Percentiles rank a stretch among this genome's conserved stretches.
Evolutionary conservation across 2,113 vertebrate genomes (phyloP).

Genomic region (Dendrocopos noguchii): DNA sequence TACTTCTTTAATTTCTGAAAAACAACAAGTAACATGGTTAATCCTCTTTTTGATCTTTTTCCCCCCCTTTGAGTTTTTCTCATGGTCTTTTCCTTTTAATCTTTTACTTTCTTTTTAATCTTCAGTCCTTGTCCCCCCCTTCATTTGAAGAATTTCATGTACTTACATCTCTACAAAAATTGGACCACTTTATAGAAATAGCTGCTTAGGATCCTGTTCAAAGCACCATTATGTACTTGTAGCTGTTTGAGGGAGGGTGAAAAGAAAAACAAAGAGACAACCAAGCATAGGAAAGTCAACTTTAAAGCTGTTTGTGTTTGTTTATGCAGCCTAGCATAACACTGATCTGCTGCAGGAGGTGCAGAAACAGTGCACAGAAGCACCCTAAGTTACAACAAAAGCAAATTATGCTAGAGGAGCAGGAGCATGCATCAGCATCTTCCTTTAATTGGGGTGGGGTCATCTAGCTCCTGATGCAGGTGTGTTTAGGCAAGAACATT

Average conservation of each 20-base stretch:
- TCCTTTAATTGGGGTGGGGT: background rate
- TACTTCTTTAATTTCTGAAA: slow-evolving; percentile 86
- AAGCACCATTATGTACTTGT: slow-evolving; percentile 72
- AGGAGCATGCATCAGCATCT: background rate
- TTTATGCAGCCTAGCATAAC: slow-evolving; percentile 46
- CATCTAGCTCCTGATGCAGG: background rate
- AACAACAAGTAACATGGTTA: slow-evolving; percentile 85
- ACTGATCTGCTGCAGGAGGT: background rate
- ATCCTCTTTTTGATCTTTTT: slow-evolving; percentile 84
- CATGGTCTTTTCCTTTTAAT: slow-evolving; percentile 84
- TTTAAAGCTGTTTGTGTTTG: slow-evolving; percentile 63
- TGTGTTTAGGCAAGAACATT: background rate
- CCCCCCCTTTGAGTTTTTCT: slow-evolving; percentile 75
- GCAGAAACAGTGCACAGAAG: background rate
- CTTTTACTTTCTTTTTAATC: slow-evolving; percentile 86
- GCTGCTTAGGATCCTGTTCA: slow-evolving; percentile 74
- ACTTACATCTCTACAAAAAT: slow-evolving; percentile 73
- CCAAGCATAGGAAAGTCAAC: slow-evolving; percentile 38
- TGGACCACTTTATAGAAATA: slow-evolving; percentile 73
- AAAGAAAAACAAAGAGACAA: background rate
- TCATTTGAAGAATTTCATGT: slow-evolving; percentile 73
- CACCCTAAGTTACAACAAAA: background rate
- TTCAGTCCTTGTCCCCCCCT: slow-evolving; percentile 74
- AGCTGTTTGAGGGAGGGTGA: slow-evolving; percentile 39
- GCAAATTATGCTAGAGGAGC: background rate